A percentile compares a stretch with the other conserved stretches of the same genome.
Evolutionary conservation across 2,113 vertebrate species (phyloP).

Genomic region (Pyrgilauda ruficollis): DNA sequence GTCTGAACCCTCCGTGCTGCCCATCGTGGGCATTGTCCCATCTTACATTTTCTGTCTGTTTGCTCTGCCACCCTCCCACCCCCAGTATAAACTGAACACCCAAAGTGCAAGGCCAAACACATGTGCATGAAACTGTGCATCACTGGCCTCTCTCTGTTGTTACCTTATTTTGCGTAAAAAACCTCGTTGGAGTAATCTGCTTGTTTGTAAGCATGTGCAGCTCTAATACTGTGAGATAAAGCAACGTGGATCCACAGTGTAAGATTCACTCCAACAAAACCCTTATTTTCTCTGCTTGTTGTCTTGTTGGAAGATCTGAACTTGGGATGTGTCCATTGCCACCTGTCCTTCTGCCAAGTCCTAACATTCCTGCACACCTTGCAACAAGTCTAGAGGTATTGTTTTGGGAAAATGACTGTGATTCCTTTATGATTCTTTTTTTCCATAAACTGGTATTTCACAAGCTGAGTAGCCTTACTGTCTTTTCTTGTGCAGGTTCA

Average conservation of each 20-base stretch:
- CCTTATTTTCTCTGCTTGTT: not conserved
- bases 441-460: not conserved
- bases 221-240: not conserved
- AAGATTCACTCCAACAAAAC: not conserved
- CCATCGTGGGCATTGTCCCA: not conserved
- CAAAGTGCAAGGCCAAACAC: not conserved
- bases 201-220: not conserved
- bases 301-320: not conserved
- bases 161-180: not conserved
- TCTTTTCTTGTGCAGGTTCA: not conserved
- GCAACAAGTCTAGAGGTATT: conserved; percentile 33
- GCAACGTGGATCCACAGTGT: not conserved
- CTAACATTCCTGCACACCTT: conserved; percentile 28
- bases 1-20: not conserved
- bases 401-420: not conserved
- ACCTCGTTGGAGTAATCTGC: not conserved
- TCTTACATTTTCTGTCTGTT: not conserved
- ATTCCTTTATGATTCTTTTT: conserved; percentile 13
- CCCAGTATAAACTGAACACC: not conserved
- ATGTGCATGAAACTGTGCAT: not conserved
- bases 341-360: not conserved
- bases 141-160: not conserved
- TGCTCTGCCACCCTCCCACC: not conserved
- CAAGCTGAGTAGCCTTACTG: not conserved
- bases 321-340: not conserved